Base-by-base conservation (phyloP, 1,140 invertebrate genomes). In the Drosophila carrolli region DNA sequence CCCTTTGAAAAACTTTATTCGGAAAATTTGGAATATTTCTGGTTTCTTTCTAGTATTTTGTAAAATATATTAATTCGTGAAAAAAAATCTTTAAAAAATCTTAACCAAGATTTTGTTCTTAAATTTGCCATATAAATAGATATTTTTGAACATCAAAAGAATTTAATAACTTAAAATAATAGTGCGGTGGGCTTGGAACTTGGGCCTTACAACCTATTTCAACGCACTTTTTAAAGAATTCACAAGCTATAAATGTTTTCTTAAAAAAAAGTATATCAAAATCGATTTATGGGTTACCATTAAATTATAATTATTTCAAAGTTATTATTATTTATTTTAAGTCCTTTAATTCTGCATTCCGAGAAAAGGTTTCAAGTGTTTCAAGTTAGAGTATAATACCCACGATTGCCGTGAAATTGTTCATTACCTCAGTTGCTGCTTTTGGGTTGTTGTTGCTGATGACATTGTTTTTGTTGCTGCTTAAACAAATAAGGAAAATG, bases 401-500 rank as follows among this genome's bases (percentile, higher is more conserved):
- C 60, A 81, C 75, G 82, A 78, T 82, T 86, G 71, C 78, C 81
- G 59, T 86, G 75, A 75, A 82, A 88, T 78, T 68, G 82, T 81
- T 74, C 65, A 71, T 50, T 58, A 35, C 44, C 43, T 71, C 44
- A 37, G 57, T 46, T 48, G 51, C 40, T 46, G 55, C 23, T 27
- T 66, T 29, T 13, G 40, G 7, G 13, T 51, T 55, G 47, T 80
- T 71, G 71, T 53, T 62, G 56, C 16, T 68, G 38, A 47, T 62
- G 8, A 27, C 19, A 44, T 62, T 74, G 41, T 65, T 66, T 57
- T 62, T 62, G 43, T 68, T 79, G 81, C 48, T 84, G 46, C 63
- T 85, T 86, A 78, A 86, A 82, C 82, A 86, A 86, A 86, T 86
- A 86, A 88, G 82, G 82, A 81, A 85, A 85, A 85, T 86, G 78